Conservation (phyloP, 2,113 vertebrate species). For the Gallinago media region DNA sequence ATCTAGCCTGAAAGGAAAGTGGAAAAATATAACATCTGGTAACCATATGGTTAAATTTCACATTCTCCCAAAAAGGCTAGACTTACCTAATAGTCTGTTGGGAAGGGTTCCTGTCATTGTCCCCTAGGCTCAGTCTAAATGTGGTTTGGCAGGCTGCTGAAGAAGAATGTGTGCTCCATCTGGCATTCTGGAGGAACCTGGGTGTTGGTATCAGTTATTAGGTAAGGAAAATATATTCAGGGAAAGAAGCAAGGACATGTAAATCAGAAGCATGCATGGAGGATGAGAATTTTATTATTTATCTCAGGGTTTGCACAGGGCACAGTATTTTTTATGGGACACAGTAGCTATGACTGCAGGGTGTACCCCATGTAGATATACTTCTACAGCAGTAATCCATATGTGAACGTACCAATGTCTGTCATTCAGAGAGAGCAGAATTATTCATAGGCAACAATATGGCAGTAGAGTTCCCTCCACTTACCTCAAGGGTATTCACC, state of each 20-base stretch:
- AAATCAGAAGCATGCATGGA: neutral
- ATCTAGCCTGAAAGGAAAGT: neutral
- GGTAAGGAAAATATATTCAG: neutral
- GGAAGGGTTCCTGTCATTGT: neutral
- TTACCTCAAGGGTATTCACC: neutral
- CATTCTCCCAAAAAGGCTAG: neutral
- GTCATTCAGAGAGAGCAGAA: neutral
- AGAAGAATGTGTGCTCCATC: neutral
- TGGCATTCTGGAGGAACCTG: neutral
- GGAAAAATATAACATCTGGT: neutral
- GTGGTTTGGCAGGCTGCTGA: neutral
- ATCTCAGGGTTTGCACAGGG: neutral
- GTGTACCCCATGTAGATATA: neutral
- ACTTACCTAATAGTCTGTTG: neutral
- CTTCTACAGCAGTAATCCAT: neutral
- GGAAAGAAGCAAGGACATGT: neutral
- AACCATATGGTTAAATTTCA: neutral
- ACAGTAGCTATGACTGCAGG: neutral
- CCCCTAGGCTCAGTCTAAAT: neutral
- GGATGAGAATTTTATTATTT: neutral
- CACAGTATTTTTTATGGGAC: neutral
- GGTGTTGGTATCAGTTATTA: neutral
- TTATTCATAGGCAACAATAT: neutral
- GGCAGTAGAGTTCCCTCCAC: neutral
- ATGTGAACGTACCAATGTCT: accelerated